These are phyloP conservation scores for Coryphaenoides rupestris DNA, from an alignment of 2,113 vertebrate species.

Conservation along the genomic window DNA sequence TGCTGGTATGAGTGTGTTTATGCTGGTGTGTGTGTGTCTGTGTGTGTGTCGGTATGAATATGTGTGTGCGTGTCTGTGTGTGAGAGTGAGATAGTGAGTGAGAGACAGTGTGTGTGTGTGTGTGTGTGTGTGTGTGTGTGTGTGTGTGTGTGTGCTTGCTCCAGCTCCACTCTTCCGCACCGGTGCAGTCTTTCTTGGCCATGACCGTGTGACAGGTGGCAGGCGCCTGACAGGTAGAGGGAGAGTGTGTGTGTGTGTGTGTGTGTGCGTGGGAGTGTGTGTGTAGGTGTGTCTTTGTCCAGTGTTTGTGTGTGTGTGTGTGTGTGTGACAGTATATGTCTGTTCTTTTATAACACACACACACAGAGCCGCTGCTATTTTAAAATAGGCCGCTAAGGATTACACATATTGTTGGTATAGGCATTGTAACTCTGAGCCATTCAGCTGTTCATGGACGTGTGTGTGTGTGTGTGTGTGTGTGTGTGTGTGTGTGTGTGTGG, in stretches of 20 bases:
- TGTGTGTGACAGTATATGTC: not conserved
- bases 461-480: not conserved
- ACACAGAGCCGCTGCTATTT: no score
- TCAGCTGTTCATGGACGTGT: not conserved
- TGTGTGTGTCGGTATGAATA: not conserved
- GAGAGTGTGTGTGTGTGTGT: constrained; percentile 17
- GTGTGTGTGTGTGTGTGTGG: not conserved
- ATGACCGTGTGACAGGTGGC: constrained; percentile 40
- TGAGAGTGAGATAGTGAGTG: no score
- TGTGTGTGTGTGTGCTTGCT: constrained; percentile 6
- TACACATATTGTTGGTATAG: no score
- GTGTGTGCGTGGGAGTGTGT: constrained; percentile 9
- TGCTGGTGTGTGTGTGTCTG: not conserved
- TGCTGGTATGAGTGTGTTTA: no score
- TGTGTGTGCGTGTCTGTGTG: constrained; percentile 13
- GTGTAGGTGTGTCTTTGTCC: constrained; percentile 11
- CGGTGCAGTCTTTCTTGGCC: constrained; percentile 31
- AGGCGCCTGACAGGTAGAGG: constrained; percentile 33
- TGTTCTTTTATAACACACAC: constrained; percentile 2
- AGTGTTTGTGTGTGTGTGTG: constrained; percentile 6
- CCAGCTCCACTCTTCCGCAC: constrained; percentile 43
- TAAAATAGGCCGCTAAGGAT: no score
- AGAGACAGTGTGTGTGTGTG: constrained; percentile 4
- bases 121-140: constrained; percentile 8
- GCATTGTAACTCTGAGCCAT: no score